Percentiles rank a stretch among this genome's conserved stretches.
These are phyloP conservation scores for Leuciscus waleckii DNA, from an alignment of 2,797 vertebrate genomes.

Conservation along the genomic window DNA sequence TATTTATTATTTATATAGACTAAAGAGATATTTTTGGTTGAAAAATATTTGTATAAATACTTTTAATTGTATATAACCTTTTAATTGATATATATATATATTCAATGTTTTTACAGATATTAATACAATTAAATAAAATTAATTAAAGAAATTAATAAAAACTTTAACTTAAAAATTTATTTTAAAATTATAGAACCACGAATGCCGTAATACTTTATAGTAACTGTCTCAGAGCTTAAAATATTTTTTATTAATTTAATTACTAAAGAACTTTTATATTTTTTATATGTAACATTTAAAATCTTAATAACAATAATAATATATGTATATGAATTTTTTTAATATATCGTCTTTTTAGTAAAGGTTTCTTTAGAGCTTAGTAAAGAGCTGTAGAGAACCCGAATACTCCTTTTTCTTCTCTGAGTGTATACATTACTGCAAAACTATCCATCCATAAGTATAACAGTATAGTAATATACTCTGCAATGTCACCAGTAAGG, in stretches of 20 bases:
- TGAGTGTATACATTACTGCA: not conserved
- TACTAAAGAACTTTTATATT: not conserved
- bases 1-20: not conserved
- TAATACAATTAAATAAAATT: no score
- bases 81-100: not conserved
- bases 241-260: not conserved
- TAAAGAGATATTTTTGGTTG: not conserved
- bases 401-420: not conserved
- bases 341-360: not conserved
- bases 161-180: no score
- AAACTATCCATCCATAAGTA: not conserved
- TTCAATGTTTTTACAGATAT: no score
- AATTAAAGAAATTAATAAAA: no score
- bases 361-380: not conserved
- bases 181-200: not conserved
- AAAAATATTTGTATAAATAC: not conserved
- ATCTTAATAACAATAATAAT: not conserved
- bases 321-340: not conserved
- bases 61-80: not conserved
- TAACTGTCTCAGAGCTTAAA: not conserved
- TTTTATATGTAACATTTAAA: not conserved
- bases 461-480: not conserved
- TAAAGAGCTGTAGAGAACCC: not conserved
- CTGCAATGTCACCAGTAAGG: not conserved
- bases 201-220: not conserved